Evolutionary conservation across 2,113 vertebrate genomes (phyloP).

Genomic region (Austrofundulus limnaeus): DNA sequence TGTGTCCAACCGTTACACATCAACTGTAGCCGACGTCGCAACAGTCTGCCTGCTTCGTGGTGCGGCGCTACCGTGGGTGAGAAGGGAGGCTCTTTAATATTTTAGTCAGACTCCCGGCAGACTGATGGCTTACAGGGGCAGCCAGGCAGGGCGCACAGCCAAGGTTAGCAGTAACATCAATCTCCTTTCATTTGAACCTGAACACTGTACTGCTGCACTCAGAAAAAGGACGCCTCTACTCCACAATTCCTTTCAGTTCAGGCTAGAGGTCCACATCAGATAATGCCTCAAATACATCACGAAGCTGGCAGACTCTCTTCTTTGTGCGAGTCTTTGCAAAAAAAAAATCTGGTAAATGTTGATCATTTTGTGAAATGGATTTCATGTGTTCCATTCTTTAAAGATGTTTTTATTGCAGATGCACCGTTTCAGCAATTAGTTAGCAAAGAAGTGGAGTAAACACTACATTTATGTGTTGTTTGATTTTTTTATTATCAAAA

Average conservation of each 20-base stretch:
- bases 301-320: constrained; percentile 3
- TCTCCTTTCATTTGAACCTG: constrained; percentile 60
- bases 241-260: constrained; percentile 2
- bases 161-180: constrained; percentile 71
- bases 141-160: constrained; percentile 59
- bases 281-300: constrained; percentile 22
- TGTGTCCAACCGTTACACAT: constrained; percentile 28
- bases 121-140: constrained; percentile 69
- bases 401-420: constrained; percentile 3
- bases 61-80: constrained; percentile 21
- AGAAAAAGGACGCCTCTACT: constrained; percentile 13
- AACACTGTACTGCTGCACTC: constrained; percentile 21
- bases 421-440: neutral
- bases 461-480: neutral
- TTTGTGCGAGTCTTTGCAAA: neutral
- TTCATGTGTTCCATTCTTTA: neutral
- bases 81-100: constrained; percentile 64
- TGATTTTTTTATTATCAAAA: neutral
- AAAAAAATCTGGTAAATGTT: neutral
- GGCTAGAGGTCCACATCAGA: constrained; percentile 14
- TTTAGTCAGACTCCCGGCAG: constrained; percentile 64
- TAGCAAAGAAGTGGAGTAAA: constrained; percentile 1
- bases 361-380: constrained; percentile 9
- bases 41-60: constrained; percentile 9
- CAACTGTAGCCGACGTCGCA: constrained; percentile 32